Evolutionary conservation across 2,113 vertebrate species (phyloP).

Genomic region (Sterna hirundo): DNA sequence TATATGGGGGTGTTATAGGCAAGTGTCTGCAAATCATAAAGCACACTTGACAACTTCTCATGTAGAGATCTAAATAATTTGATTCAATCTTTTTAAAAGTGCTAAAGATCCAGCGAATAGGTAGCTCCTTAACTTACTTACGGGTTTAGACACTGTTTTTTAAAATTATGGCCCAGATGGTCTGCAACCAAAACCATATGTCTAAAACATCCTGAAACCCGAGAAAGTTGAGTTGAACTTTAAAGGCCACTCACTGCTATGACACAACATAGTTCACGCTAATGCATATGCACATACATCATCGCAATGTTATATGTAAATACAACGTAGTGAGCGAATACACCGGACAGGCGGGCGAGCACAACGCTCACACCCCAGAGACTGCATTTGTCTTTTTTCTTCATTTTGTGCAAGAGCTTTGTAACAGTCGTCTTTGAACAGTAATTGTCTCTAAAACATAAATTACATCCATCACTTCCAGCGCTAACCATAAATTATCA

Average conservation of each 20-base stretch:
- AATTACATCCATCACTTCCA: conserved; percentile 57
- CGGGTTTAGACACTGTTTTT: background rate
- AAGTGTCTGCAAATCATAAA: background rate
- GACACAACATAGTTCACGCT: fast-evolving
- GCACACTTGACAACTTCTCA: background rate
- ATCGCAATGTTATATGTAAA: fast-evolving
- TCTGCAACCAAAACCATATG: background rate
- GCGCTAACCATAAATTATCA: conserved; percentile 40
- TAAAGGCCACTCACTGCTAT: background rate
- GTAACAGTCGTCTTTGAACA: background rate
- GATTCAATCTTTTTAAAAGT: background rate
- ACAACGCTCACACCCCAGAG: background rate
- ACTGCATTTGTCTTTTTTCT: background rate
- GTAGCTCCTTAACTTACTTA: background rate
- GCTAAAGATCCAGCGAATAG: background rate
- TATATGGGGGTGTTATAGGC: background rate
- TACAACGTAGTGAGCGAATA: background rate
- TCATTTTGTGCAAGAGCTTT: background rate
- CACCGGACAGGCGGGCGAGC: background rate
- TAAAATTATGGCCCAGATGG: background rate
- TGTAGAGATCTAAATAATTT: background rate
- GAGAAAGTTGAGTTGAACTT: background rate
- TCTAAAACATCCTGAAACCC: background rate
- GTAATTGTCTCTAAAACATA: conserved; percentile 51
- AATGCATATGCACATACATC: background rate